Evolutionary conservation across 2,888 invertebrate genomes (phyloP), one percentile per base, ranked within the genome.

Genomic region (Dyspetes luteomarginatus): DNA sequence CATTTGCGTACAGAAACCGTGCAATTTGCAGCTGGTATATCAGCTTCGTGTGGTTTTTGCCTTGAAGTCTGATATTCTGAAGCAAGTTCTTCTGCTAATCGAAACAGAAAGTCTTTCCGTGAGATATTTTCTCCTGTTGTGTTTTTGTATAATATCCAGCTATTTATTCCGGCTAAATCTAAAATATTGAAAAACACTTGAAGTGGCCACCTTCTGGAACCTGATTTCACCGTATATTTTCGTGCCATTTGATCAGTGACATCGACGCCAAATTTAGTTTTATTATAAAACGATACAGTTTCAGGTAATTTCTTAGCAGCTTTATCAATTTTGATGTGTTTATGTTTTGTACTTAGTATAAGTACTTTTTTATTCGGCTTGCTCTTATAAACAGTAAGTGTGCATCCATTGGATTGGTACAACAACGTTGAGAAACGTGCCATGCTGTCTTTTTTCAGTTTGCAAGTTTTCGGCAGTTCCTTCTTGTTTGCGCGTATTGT

Each of bases 221-320:
- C 81, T 43, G 83, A 78, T 85, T 88, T 87, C 24, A 83, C 82
- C 7, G 79, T 86, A 83, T 86, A 87, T 84, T 86, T 87, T 77
- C 85, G 78, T 28, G 86, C 85, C 85, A 88, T 87, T 85, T 88
- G 86, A 78, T 87, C 85, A 4, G 82, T 75, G 48, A 86, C 50
- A 81, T 84, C 83, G 22, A 85, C 84, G 15, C 84, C 84, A 81
- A 79, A 84, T 68, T 85, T 84, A 5, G 85, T 86, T 3, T 62
- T 83, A 62, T 85, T 87, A 81, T 87, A 87, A 85, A 85, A 86
- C 30, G 65, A 55, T 28, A 85, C 73, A 83, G 85, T 83, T 80
- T 87, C 84, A 26, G 85, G 85, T 79, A 84, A 58, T 82, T 84
- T 83, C 74, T 82, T 86, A 60, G 75, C 64, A 82, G 60, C 81